Evolutionary conservation across 2,888 invertebrate genomes (phyloP).

Genomic region (Drosophila pegasa): DNA sequence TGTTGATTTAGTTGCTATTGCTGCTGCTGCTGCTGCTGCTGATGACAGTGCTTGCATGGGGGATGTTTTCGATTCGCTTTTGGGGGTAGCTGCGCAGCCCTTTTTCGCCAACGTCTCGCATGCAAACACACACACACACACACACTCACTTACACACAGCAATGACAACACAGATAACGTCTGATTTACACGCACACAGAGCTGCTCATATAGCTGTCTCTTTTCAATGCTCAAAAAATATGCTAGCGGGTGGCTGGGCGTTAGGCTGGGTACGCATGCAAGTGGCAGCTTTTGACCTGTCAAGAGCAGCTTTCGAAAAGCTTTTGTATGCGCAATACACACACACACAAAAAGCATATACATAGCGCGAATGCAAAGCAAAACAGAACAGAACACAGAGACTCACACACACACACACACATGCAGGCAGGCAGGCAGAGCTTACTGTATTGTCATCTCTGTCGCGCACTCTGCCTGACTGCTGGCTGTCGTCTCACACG

Average conservation of each 20-base stretch:
- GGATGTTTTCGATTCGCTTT: constrained; percentile 49
- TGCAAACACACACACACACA: constrained; percentile 3
- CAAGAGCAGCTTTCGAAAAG: constrained; percentile 42
- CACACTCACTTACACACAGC: background rate
- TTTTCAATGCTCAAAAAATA: constrained; percentile 10
- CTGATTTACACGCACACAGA: constrained; percentile 1
- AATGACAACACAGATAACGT: background rate
- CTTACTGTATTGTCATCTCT: constrained; percentile 43
- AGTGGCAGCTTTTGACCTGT: constrained; percentile 48
- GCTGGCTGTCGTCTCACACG: constrained; percentile 30
- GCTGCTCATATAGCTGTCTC: constrained; percentile 27
- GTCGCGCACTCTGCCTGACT: constrained; percentile 30
- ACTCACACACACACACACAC: constrained; percentile 2
- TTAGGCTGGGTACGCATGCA: constrained; percentile 63
- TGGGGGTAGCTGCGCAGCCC: constrained; percentile 64
- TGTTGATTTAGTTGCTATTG: constrained; percentile 3
- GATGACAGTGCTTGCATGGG: constrained; percentile 32
- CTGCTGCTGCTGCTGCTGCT: constrained; percentile 2
- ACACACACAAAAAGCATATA: background rate
- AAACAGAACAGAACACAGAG: background rate
- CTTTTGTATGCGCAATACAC: constrained; percentile 21
- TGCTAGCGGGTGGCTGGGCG: constrained; percentile 18
- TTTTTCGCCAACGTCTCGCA: constrained; percentile 24
- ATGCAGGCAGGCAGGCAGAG: constrained; percentile 11
- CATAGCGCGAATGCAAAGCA: constrained; percentile 7